phyloP scores from a whole-genome alignment of 2,888 invertebrate genomes.

The Hyposoter dolosus region DNA sequence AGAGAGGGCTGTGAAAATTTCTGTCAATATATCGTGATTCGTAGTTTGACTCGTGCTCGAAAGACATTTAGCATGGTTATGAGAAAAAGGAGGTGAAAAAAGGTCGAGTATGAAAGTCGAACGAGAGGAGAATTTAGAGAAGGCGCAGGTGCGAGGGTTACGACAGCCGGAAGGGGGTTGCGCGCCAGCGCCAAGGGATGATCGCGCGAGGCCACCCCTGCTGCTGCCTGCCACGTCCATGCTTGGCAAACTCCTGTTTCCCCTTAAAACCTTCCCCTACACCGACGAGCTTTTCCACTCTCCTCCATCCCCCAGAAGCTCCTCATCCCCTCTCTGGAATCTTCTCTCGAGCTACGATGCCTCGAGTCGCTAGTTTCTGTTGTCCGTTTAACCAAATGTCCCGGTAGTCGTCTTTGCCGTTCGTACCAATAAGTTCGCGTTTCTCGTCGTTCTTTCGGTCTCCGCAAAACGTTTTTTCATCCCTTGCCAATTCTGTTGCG shows the following conservation, averaged over 20 bases:
- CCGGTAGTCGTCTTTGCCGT: constrained; percentile 63
- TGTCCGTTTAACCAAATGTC: constrained; percentile 60
- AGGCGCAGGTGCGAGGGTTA: constrained; percentile 63
- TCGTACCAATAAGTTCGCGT: constrained; percentile 52
- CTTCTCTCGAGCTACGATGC: constrained; percentile 28
- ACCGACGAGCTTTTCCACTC: constrained; percentile 34
- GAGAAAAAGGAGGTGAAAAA: constrained; percentile 7
- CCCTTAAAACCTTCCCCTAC: constrained; percentile 11
- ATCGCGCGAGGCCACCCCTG: constrained; percentile 56
- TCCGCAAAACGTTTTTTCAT: constrained; percentile 22
- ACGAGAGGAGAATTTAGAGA: constrained; percentile 9
- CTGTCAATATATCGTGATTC: constrained; percentile 22
- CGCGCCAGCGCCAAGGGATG: constrained; percentile 63
- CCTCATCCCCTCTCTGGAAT: constrained; percentile 7
- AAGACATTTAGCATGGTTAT: constrained; percentile 5
- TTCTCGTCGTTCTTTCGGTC: constrained; percentile 32
- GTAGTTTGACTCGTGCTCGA: constrained; percentile 17
- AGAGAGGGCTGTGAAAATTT: background rate
- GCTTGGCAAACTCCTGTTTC: constrained; percentile 45
- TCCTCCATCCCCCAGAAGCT: constrained; percentile 3
- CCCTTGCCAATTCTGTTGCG: constrained; percentile 2
- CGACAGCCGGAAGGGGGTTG: constrained; percentile 38
- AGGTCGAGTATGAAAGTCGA: constrained; percentile 30
- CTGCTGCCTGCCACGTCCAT: constrained; percentile 57
- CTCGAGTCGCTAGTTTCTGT: constrained; percentile 56